Conservation (phyloP, 2,888 invertebrate genomes). For the Pterostichus niger region DNA sequence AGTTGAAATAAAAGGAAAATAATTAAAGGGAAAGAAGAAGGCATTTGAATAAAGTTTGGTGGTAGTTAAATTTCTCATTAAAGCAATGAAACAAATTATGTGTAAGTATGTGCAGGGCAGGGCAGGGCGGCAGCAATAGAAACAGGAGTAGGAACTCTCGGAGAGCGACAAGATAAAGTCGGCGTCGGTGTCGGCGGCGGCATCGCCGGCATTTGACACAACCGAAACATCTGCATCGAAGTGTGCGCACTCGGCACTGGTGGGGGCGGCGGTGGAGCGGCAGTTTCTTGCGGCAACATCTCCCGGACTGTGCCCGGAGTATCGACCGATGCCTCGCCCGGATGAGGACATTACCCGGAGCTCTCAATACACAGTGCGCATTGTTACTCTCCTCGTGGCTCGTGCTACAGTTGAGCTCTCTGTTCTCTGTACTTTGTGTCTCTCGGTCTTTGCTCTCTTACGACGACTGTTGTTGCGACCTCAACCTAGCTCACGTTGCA, state of each 20-base stretch:
- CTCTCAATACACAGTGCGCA: conserved; percentile 65
- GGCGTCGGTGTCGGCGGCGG: neutral
- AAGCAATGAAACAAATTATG: conserved; percentile 2
- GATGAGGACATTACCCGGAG: conserved; percentile 76
- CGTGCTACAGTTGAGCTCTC: conserved; percentile 6
- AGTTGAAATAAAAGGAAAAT: neutral
- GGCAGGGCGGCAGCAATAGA: neutral
- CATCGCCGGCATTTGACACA: conserved; percentile 56
- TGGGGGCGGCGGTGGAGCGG: conserved; percentile 72
- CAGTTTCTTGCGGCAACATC: conserved; percentile 74
- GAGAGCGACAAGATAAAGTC: conserved; percentile 20
- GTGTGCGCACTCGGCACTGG: conserved; percentile 10
- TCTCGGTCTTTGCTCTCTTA: conserved; percentile 8
- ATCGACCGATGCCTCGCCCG: conserved; percentile 72
- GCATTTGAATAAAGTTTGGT: conserved; percentile 6
- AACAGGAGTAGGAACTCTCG: too few species aligned
- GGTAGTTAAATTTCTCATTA: conserved; percentile 12
- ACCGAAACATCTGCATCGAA: conserved; percentile 60
- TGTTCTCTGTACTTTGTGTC: conserved; percentile 32
- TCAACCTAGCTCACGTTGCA: too few species aligned
- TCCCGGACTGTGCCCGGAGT: conserved; percentile 72
- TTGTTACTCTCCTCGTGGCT: conserved; percentile 62
- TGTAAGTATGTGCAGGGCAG: conserved; percentile 24
- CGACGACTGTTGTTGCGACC: neutral
- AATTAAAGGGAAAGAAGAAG: neutral